Conservation (phyloP, 2,113 vertebrate species). For the Malurus alboscapulatus region DNA sequence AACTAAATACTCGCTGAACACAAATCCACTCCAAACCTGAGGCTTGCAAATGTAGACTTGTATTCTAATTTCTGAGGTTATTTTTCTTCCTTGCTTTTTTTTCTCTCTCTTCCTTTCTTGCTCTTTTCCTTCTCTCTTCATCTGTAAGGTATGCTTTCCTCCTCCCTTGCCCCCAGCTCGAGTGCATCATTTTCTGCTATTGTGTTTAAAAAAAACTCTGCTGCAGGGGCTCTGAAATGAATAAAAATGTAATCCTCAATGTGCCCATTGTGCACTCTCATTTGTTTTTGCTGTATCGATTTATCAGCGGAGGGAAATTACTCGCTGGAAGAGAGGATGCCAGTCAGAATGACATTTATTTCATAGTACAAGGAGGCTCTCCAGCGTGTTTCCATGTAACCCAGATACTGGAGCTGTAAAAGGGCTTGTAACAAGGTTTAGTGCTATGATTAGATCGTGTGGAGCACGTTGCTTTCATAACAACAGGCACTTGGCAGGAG, state of each 20-base stretch:
- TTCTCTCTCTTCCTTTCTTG: not conserved
- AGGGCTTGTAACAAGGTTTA: conserved; percentile 83
- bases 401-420: conserved; percentile 80
- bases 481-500: conserved; percentile 73
- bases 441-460: conserved; percentile 79
- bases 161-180: not conserved
- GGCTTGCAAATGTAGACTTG: not conserved
- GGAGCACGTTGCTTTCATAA: conserved; percentile 79
- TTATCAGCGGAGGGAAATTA: conserved; percentile 80
- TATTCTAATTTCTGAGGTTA: not conserved
- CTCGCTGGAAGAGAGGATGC: conserved; percentile 77
- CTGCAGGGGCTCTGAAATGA: conserved; percentile 78
- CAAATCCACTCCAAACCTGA: not conserved
- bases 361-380: conserved; percentile 79
- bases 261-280: conserved; percentile 73
- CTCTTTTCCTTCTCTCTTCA: not conserved
- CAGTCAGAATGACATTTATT: conserved; percentile 85
- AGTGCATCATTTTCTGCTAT: conserved; percentile 77
- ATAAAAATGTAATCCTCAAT: conserved; percentile 77
- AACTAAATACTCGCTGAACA: not conserved
- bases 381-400: conserved; percentile 80
- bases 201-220: conserved; percentile 76
- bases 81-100: not conserved
- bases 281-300: conserved; percentile 80
- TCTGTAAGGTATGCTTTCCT: not conserved